Conservation (phyloP, 2,888 invertebrate species). For the Drosophila tripunctata region DNA sequence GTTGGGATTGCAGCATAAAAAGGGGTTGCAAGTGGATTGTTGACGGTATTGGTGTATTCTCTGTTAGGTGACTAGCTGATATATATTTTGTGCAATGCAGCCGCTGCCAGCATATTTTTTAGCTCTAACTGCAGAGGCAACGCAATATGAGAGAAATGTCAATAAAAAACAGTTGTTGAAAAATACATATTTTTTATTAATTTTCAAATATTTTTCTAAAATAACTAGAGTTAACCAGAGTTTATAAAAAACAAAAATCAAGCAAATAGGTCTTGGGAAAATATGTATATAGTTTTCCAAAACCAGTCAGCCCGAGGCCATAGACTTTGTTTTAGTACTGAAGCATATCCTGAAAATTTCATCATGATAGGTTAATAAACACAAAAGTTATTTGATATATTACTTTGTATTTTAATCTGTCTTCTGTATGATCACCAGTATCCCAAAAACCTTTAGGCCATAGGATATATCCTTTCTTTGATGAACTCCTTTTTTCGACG, state of each 20-base stretch:
- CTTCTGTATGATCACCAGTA: no score
- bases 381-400: no score
- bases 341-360: no score
- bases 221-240: not conserved
- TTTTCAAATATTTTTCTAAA: not conserved
- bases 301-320: no score
- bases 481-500: no score
- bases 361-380: no score
- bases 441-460: no score
- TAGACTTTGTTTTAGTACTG: no score
- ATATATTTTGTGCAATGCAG: slow-evolving; percentile 12
- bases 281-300: no score
- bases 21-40: not conserved
- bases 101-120: slow-evolving; percentile 13
- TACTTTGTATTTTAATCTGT: no score
- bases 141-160: not conserved
- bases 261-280: no score
- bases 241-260: not conserved
- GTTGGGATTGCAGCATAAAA: not conserved
- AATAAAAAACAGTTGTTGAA: not conserved
- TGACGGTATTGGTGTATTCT: not conserved
- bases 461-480: no score
- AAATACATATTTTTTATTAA: not conserved
- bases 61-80: slow-evolving; percentile 16
- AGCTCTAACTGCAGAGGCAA: slow-evolving; percentile 1